Base-by-base conservation (phyloP, 2,888 invertebrate genomes). In the Eremobia ochroleuca region DNA sequence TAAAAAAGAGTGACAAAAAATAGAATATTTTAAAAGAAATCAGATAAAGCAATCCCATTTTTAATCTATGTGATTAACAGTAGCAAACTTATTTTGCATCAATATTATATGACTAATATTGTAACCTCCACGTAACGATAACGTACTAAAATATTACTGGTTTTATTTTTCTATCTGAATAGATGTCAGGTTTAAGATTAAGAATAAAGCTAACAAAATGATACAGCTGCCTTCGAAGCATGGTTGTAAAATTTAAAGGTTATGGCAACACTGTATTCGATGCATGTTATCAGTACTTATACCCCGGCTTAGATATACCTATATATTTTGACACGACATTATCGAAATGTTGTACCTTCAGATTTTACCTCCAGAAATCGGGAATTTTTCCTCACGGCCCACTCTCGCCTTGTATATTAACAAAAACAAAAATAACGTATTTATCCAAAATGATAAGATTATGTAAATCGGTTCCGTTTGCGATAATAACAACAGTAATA, bases 401-500 rank as follows among this genome's bases (percentile, higher is more conserved):
- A 43, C 65, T 77, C 4, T 49, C 18, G 13, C 11, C n/a, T 69
- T 65, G 15, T 43, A 43, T 77, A 58, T 64, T 31, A 52, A 64
- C 83, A 77, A 69, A 83, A 64, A 80, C n/a, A 65, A 68, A 82
- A 83, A 65, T 61, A 73, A 83, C 31, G 25, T 34, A 49, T 67
- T 49, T 69, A 62, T 34, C 40, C 49, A 59, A 70, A 71, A 64
- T 58, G 67, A 67, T 82, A 52, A 64, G 59, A 86, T 77, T 79
- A 86, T 85, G 87, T 76, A 88, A 86, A 88, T 86, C 55, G 31
- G 62, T 71, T 67, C 69, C 69, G 68, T 74, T 71, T 62, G 73
- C 78, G 76, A 82, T 82, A 79, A 85, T 73, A 83, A 85, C 74
- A 87, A 81, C 85, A 77, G 79, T 78, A 86, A 82, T 82, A 84